Evolutionary conservation across 1,140 invertebrate species (phyloP).

Genomic region (Lethrus apterus): DNA sequence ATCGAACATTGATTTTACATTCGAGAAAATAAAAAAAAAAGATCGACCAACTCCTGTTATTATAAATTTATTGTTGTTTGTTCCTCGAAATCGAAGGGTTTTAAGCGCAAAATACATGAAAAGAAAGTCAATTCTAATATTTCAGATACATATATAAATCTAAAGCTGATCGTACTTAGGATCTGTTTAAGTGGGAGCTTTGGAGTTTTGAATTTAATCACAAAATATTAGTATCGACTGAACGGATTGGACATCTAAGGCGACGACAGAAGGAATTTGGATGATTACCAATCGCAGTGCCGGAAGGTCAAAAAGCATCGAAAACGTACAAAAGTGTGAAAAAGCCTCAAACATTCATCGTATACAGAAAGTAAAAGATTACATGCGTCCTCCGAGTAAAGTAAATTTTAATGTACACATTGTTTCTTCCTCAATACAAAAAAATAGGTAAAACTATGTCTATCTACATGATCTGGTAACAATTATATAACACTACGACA

Average conservation of each 20-base stretch:
- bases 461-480: constrained; percentile 40
- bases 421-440: constrained; percentile 31
- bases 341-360: constrained; percentile 30
- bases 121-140: too few species aligned
- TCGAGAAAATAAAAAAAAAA: too few species aligned
- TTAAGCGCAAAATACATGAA: too few species aligned
- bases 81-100: too few species aligned
- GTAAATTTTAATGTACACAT: constrained; percentile 7
- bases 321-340: constrained; percentile 9
- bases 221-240: too few species aligned
- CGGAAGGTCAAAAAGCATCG: constrained; percentile 9
- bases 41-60: too few species aligned
- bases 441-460: constrained; percentile 37
- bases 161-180: too few species aligned
- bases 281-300: constrained; percentile 31
- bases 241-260: constrained; percentile 20
- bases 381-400: constrained; percentile 23
- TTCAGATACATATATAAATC: too few species aligned
- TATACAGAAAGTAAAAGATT: constrained; percentile 30
- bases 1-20: too few species aligned
- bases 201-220: too few species aligned
- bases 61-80: too few species aligned
- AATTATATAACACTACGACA: constrained; percentile 34
- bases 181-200: too few species aligned
- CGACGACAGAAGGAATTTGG: constrained; percentile 34